Evolutionary conservation across 2,797 vertebrate genomes (phyloP).

Genomic region (Psittacula echo): DNA sequence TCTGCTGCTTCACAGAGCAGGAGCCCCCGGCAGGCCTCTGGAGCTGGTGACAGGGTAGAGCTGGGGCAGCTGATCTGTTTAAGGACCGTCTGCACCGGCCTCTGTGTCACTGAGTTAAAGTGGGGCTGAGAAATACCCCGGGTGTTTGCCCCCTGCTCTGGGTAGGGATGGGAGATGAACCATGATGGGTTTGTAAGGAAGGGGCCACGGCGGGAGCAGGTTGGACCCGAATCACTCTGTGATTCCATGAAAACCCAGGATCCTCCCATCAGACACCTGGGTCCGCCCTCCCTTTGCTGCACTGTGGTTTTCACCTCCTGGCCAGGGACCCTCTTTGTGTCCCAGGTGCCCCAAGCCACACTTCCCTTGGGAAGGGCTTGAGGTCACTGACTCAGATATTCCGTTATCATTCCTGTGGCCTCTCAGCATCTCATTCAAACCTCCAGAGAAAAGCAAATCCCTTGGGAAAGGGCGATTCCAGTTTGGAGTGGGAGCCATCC

Average conservation of each 20-base stretch:
- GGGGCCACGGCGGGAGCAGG: not conserved
- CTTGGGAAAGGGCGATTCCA: not conserved
- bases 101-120: not conserved
- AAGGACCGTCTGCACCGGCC: too few species aligned
- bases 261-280: not conserved
- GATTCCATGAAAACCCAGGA: not conserved
- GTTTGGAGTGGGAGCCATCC: not conserved
- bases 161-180: not conserved
- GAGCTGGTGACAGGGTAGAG: not conserved
- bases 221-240: not conserved
- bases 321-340: not conserved
- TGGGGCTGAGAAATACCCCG: not conserved
- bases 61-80: not conserved
- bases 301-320: rapidly evolving
- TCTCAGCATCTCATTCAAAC: not conserved
- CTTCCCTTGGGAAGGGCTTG: not conserved
- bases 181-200: not conserved
- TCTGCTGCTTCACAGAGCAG: not conserved
- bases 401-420: not conserved
- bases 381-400: not conserved
- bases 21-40: not conserved
- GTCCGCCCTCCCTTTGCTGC: not conserved
- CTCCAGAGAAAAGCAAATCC: not conserved
- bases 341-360: not conserved
- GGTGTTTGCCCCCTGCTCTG: too few species aligned